These are phyloP conservation scores for Catostomus latipinnis DNA, from an alignment of 2,797 vertebrate genomes.

Conservation along the genomic window DNA sequence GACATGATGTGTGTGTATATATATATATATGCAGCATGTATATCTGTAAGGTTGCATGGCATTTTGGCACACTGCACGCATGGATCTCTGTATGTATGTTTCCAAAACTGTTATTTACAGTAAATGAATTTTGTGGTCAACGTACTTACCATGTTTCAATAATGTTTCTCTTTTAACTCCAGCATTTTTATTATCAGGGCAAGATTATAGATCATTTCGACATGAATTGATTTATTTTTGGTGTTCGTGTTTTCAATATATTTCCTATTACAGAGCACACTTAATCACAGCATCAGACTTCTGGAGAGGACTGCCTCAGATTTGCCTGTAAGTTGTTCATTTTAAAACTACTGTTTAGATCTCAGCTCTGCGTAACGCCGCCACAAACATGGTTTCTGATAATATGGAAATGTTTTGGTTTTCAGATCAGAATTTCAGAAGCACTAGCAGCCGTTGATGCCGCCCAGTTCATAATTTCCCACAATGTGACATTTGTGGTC, in stretches of 20 bases:
- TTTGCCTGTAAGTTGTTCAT: slow-evolving; percentile 78
- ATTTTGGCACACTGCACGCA: not conserved
- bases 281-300: slow-evolving; percentile 84
- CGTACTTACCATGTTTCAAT: not conserved
- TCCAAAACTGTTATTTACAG: not conserved
- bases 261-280: slow-evolving; percentile 75
- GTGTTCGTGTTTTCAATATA: not conserved
- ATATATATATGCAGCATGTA: slow-evolving; percentile 11
- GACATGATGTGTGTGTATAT: not conserved
- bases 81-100: not conserved
- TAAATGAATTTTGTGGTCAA: not conserved
- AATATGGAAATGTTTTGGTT: not conserved
- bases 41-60: not conserved
- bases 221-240: not conserved
- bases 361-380: too few species aligned
- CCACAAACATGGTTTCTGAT: not conserved
- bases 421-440: slow-evolving; percentile 82
- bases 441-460: slow-evolving; percentile 80
- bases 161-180: too few species aligned
- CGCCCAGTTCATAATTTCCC: slow-evolving; percentile 86
- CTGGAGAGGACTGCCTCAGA: slow-evolving; percentile 83
- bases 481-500: slow-evolving; percentile 81
- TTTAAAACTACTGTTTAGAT: not conserved
- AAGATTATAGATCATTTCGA: not conserved
- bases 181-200: not conserved